phyloP scores from a whole-genome alignment of 2,888 invertebrate genomes.

The Cataglyphis altisquamis region DNA sequence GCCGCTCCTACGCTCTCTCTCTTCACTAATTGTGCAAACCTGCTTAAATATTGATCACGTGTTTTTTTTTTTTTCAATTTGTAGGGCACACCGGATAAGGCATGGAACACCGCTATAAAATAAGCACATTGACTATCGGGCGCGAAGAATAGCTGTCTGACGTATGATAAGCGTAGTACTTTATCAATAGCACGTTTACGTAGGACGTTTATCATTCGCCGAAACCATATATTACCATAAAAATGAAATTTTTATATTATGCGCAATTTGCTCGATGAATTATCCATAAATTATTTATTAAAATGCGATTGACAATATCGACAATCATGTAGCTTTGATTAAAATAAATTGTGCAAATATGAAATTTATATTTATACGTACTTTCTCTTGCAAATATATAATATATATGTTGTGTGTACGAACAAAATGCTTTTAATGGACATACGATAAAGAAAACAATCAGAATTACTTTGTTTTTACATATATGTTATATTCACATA shows the following conservation, averaged over 20 bases:
- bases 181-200: not conserved
- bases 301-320: not conserved
- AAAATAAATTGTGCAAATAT: conserved; percentile 27
- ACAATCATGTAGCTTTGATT: not conserved
- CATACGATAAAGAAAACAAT: not conserved
- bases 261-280: not conserved
- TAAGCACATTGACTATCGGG: not conserved
- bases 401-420: not conserved
- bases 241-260: not conserved
- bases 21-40: not conserved
- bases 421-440: conserved; percentile 18
- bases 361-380: not conserved
- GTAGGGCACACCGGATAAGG: not conserved
- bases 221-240: conserved; percentile 8
- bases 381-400: conserved; percentile 2
- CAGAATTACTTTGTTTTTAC: not conserved
- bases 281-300: conserved; percentile 19
- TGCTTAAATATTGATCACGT: conserved; percentile 38
- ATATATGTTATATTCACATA: not conserved
- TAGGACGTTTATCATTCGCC: not conserved
- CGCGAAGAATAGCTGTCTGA: not conserved
- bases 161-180: not conserved
- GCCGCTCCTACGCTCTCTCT: not conserved
- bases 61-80: conserved; percentile 2
- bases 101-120: conserved; percentile 7